Evolutionary conservation across 2,797 vertebrate genomes (phyloP).

Genomic region (Babyrousa celebensis): DNA sequence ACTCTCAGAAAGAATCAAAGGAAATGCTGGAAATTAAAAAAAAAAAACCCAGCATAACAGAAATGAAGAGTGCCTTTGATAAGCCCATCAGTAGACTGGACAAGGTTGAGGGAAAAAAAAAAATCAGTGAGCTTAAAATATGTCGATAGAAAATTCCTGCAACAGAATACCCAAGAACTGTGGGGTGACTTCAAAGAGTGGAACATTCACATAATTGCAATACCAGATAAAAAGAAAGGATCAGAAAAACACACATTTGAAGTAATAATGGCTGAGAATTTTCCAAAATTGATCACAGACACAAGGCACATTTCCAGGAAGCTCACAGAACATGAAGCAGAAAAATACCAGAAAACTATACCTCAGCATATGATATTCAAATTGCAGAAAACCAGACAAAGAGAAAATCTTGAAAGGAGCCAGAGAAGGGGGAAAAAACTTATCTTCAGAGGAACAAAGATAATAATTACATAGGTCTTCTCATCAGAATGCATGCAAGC

Average conservation of each 20-base stretch:
- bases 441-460: background rate
- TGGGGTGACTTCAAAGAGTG: background rate
- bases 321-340: background rate
- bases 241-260: background rate
- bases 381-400: background rate
- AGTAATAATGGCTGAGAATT: background rate
- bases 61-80: accelerated
- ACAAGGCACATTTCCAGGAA: background rate
- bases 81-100: background rate
- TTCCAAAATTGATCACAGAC: background rate
- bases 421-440: background rate
- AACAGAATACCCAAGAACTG: background rate
- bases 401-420: background rate
- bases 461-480: background rate
- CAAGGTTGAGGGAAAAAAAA: no score
- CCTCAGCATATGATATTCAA: accelerated
- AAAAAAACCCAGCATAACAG: no score
- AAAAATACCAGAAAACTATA: background rate
- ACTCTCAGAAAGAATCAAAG: background rate
- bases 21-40: background rate
- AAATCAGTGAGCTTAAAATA: background rate
- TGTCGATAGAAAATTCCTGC: background rate
- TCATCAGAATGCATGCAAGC: background rate
- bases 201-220: background rate
- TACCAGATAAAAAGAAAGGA: background rate